These are phyloP conservation scores for Cantharis nigra DNA, from an alignment of 2,888 invertebrate genomes.

Conservation along the genomic window DNA sequence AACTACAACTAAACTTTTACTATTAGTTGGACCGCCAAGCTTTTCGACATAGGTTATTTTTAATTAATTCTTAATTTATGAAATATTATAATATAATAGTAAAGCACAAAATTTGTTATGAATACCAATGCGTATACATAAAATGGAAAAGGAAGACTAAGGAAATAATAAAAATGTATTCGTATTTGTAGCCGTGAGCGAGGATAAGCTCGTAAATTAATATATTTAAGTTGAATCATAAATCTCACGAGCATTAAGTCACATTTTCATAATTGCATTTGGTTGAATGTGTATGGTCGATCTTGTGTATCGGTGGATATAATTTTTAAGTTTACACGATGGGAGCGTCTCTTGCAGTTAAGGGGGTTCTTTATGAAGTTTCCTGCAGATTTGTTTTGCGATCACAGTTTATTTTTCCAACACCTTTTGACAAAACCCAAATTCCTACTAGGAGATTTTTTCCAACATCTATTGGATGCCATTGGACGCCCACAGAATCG, in stretches of 20 bases:
- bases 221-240: conserved; percentile 55
- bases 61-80: not conserved
- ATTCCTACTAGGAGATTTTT: no score
- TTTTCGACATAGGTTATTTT: not conserved
- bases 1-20: not conserved
- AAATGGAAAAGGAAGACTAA: conserved; percentile 12
- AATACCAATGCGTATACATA: conserved; percentile 20
- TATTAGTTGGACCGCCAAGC: not conserved
- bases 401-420: not conserved
- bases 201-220: conserved; percentile 55
- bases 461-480: no score
- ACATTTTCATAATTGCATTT: conserved; percentile 58
- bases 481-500: no score
- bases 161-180: conserved; percentile 29
- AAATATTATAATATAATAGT: not conserved
- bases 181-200: conserved; percentile 42
- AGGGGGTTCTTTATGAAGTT: conserved; percentile 19
- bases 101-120: conserved; percentile 20
- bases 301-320: conserved; percentile 19
- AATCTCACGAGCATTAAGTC: conserved; percentile 56
- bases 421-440: not conserved
- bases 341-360: conserved; percentile 20
- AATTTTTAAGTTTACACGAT: conserved; percentile 19
- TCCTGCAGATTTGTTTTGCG: conserved; percentile 22
- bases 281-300: conserved; percentile 37